These are phyloP conservation scores for Esperia sulphurella DNA, from an alignment of 2,888 invertebrate genomes.

Conservation along the genomic window DNA sequence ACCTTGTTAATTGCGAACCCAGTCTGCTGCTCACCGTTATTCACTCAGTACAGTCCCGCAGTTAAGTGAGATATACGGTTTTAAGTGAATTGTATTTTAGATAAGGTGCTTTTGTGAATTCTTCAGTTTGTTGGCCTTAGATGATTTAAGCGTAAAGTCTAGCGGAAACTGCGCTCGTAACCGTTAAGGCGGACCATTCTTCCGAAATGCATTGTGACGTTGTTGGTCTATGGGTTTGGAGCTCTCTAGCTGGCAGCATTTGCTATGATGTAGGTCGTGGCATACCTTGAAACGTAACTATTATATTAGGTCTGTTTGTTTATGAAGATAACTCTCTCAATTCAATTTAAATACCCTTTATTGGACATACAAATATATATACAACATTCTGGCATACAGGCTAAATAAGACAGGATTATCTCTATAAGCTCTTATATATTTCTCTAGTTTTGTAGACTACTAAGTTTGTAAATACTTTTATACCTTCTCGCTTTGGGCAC, in stretches of 20 bases:
- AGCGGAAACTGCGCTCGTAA: neutral
- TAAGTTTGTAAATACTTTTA: too few species aligned
- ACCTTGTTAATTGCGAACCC: conserved; percentile 50
- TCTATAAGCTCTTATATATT: too few species aligned
- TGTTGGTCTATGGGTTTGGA: neutral
- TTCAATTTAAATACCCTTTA: too few species aligned
- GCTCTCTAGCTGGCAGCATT: conserved; percentile 9
- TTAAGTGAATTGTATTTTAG: neutral
- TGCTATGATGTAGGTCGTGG: neutral
- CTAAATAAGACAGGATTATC: too few species aligned
- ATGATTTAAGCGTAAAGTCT: neutral
- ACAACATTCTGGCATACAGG: too few species aligned
- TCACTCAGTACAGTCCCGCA: conserved; percentile 29
- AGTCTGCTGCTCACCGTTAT: conserved; percentile 45
- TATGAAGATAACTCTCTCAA: too few species aligned
- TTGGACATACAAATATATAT: too few species aligned
- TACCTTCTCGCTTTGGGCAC: too few species aligned
- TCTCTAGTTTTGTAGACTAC: too few species aligned
- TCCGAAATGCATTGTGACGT: neutral
- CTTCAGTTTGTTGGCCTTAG: neutral
- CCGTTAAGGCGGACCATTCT: neutral
- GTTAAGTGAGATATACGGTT: conserved; percentile 6
- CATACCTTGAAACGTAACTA: conserved; percentile 18
- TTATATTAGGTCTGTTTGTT: too few species aligned
- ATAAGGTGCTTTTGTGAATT: neutral